Evolutionary conservation across 2,888 invertebrate species (phyloP).

Genomic region (Eupithecia insigniata): DNA sequence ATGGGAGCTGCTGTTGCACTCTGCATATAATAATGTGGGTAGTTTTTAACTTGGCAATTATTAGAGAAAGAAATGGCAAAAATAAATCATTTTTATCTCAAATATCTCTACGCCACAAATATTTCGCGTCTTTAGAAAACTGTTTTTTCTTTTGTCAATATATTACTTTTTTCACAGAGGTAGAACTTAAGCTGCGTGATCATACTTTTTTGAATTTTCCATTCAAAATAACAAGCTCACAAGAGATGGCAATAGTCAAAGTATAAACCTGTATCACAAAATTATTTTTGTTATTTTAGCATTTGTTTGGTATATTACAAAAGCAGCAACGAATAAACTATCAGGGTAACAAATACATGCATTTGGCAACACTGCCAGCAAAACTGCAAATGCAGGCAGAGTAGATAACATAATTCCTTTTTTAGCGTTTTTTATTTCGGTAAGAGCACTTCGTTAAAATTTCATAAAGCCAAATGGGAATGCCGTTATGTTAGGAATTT

Average conservation of each 20-base stretch:
- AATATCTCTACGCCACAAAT: background rate
- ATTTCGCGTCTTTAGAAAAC: background rate
- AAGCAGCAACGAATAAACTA: constrained; percentile 10
- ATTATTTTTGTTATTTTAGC: background rate
- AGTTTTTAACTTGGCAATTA: background rate
- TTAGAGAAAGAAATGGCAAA: background rate
- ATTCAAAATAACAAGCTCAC: background rate
- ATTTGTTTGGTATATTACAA: constrained; percentile 11
- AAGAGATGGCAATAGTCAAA: background rate
- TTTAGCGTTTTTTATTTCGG: constrained; percentile 7
- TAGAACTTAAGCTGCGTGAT: too few relatives aligned
- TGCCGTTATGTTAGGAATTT: background rate
- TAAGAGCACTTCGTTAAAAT: constrained; percentile 9
- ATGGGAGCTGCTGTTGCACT: background rate
- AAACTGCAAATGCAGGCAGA: constrained; percentile 17
- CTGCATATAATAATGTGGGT: background rate
- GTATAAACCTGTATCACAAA: background rate
- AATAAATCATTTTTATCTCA: background rate
- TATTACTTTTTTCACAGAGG: too few relatives aligned
- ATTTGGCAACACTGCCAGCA: constrained; percentile 20
- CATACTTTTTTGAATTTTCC: background rate
- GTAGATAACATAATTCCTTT: constrained; percentile 10
- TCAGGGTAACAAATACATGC: constrained; percentile 10
- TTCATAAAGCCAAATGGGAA: constrained; percentile 10
- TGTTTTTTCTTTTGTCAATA: background rate